Base-by-base conservation (phyloP, 1,140 invertebrate species). In the Acromyrmex echinatior region DNA sequence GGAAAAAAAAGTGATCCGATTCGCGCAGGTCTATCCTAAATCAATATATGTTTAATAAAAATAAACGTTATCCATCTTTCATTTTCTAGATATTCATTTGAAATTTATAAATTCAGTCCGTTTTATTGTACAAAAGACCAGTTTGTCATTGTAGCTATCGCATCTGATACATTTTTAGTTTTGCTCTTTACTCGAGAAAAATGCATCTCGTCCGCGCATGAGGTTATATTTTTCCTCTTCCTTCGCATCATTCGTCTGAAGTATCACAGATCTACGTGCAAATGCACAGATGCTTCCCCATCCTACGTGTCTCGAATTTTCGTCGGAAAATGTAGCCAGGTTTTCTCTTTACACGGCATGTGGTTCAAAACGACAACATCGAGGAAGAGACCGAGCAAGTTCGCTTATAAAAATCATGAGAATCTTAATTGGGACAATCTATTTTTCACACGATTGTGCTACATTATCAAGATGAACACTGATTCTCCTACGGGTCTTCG, bases 261-360 rank as follows among this genome's bases (percentile, higher is more conserved):
- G 65, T 58, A 71, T 81, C 79, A 58, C 49, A 58, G 78, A 80
- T 80, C 63, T 18, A 56, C 31, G 51, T 71, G 79, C 65, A 81
- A 81, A 81, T 71, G 79, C 51, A 81, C 79, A 71, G 79, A 81
- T 71, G 79, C 51, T 71, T 58, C 53, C 66, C 21, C 21, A 18
- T n/a, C 16, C 51, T 81, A 81, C 79, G 79, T 81, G 66, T 60
- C 65, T 58, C 51, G 53, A 71, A 81, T 81, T 71, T 71, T 53
- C 6, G 51, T 58, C 35, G 62, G 66, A 18, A n/a, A 66, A 28
- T 16, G 35, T 28, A 77, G 21, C n/a, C 35, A 39, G 25, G 16
- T 45, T 65, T 74, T 28, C 45, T n/a, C 16, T 81, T 71, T 70
- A 58, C 51, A 28, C 12, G n/a, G 39, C 71, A 58, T 71, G 21